Percentiles rank a stretch among this genome's conserved stretches.
Conservation (phyloP, 2,797 vertebrate species). For the Trachops cirrhosus region DNA sequence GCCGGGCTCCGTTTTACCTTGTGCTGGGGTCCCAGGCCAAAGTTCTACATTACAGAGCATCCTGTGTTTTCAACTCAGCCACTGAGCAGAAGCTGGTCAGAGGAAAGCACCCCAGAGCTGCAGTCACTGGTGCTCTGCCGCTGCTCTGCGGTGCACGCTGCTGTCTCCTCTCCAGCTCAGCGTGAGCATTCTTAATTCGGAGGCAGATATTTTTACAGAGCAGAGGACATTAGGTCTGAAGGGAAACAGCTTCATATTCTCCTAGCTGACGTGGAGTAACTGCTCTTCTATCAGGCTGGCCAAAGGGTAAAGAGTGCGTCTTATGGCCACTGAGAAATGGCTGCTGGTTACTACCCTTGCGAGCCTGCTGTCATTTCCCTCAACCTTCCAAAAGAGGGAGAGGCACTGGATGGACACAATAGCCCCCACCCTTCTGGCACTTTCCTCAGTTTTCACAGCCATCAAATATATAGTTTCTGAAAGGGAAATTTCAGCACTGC, state of each 20-base stretch:
- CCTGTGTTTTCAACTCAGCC: not conserved
- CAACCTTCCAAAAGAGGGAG: not conserved
- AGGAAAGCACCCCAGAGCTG: not conserved
- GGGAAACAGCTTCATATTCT: not conserved
- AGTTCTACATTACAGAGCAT: not conserved
- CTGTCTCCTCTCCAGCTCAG: not conserved
- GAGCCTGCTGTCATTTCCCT: not conserved
- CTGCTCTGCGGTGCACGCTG: accelerated
- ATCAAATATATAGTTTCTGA: not conserved
- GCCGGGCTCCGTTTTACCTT: not conserved
- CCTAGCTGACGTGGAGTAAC: not conserved
- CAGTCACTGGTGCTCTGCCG: not conserved
- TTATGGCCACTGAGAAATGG: not conserved
- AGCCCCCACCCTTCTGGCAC: not conserved
- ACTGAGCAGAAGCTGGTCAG: not conserved
- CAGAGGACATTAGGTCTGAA: not conserved
- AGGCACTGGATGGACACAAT: not conserved
- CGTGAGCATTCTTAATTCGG: not conserved
- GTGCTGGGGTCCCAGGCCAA: not conserved
- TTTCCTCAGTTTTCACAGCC: not conserved
- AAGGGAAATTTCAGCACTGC: conserved; percentile 1
- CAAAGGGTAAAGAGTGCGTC: not conserved
- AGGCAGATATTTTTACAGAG: not conserved
- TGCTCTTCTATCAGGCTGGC: not conserved
- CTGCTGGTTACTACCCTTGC: not conserved